Evolutionary conservation across 2,113 vertebrate genomes (phyloP).

Genomic region (Nannobrachium achirus): DNA sequence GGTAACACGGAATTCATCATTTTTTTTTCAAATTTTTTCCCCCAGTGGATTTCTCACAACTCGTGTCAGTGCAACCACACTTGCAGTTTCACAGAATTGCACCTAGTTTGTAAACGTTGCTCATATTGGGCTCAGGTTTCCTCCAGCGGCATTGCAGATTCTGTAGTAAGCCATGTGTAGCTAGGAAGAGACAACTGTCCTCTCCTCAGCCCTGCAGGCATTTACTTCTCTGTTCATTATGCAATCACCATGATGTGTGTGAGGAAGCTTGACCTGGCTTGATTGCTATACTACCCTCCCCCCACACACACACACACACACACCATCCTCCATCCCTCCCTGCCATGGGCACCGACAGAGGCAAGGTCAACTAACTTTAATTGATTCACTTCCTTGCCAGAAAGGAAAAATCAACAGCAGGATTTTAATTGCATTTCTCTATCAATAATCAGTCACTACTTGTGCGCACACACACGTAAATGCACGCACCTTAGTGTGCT

Average conservation of each 20-base stretch:
- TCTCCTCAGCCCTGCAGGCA: conserved; percentile 48
- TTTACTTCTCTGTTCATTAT: conserved; percentile 60
- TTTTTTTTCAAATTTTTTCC: no score
- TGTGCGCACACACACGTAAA: not conserved
- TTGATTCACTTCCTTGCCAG: conserved; percentile 57
- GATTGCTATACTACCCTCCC: conserved; percentile 51
- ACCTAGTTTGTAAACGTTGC: no score
- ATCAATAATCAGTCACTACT: conserved; percentile 32
- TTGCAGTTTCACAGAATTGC: no score
- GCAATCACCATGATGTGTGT: conserved; percentile 54
- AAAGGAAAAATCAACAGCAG: conserved; percentile 31
- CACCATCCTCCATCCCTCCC: not conserved
- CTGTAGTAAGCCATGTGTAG: conserved; percentile 21
- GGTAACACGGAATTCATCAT: no score
- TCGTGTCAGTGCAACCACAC: no score
- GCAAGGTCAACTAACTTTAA: conserved; percentile 59
- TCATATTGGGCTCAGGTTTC: no score
- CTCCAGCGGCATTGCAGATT: no score
- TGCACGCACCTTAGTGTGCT: not conserved
- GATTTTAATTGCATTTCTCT: conserved; percentile 73
- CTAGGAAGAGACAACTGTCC: conserved; percentile 47
- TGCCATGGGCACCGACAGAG: conserved; percentile 38
- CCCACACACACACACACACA: conserved; percentile 2
- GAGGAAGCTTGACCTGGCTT: conserved; percentile 61
- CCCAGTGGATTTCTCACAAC: no score